A percentile compares a stretch with the other conserved stretches of the same genome.
Conservation (phyloP, 2,113 vertebrate genomes). For the Atlantisia rogersi region DNA sequence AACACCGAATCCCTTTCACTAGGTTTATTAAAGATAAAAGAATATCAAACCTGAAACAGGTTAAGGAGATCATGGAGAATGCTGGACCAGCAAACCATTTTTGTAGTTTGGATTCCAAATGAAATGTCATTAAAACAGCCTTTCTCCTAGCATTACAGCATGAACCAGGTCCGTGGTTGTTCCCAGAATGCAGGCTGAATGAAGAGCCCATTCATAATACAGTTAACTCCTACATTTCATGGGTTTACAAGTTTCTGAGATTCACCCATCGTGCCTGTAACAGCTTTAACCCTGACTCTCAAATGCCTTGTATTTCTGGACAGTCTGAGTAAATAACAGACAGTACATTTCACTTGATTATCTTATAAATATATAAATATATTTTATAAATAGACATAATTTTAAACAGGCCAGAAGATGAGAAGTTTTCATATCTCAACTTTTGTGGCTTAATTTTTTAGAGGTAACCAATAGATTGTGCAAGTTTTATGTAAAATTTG, state of each 20-base stretch:
- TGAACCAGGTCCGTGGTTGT: background rate
- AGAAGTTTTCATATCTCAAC: background rate
- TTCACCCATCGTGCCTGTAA: background rate
- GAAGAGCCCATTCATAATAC: background rate
- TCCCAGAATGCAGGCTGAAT: background rate
- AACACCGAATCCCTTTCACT: slow-evolving; percentile 14
- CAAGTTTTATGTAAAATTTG: background rate
- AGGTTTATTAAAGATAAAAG: slow-evolving; percentile 40
- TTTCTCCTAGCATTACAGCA: background rate
- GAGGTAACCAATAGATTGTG: background rate
- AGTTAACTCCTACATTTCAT: background rate
- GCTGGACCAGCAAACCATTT: background rate
- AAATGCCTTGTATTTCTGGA: background rate
- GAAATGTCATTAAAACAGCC: background rate
- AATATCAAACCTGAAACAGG: slow-evolving; percentile 5
- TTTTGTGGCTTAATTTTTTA: background rate
- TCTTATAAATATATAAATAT: background rate
- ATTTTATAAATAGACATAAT: background rate
- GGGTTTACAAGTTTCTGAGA: background rate
- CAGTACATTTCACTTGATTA: background rate
- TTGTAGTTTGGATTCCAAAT: slow-evolving; percentile 11
- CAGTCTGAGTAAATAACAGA: background rate
- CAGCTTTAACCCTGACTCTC: background rate
- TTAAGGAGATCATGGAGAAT: slow-evolving; percentile 6
- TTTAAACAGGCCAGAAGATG: background rate